Conservation (phyloP, 2,797 vertebrate genomes). For the Lindbergichthys nudifrons region DNA sequence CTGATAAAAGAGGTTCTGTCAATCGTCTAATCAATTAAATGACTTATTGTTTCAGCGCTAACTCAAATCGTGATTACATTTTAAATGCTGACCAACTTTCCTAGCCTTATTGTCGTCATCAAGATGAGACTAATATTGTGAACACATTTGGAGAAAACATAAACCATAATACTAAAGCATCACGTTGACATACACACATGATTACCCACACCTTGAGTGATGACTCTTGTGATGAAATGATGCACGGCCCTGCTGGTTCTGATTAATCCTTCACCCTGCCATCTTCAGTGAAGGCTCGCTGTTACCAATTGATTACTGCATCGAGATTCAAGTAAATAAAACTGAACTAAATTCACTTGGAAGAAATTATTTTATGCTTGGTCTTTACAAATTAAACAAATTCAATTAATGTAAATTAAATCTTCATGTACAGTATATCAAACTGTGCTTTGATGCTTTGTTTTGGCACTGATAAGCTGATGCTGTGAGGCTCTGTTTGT, state of each 20-base stretch:
- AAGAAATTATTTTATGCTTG: constrained; percentile 41
- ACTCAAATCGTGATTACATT: background rate
- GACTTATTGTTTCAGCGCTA: background rate
- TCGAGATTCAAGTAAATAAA: constrained; percentile 58
- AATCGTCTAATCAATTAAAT: background rate
- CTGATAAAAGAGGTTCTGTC: background rate
- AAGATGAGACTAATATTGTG: background rate
- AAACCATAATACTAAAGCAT: constrained; percentile 5
- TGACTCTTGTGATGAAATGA: constrained; percentile 69
- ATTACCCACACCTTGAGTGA: constrained; percentile 51
- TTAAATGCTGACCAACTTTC: background rate
- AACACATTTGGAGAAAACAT: constrained; percentile 15
- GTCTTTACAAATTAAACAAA: constrained; percentile 48
- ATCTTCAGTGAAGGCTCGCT: constrained; percentile 52
- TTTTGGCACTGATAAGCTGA: constrained; percentile 3
- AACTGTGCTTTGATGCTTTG: constrained; percentile 17
- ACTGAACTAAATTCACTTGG: constrained; percentile 49
- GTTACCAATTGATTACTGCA: constrained; percentile 70
- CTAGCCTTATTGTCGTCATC: background rate
- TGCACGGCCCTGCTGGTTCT: constrained; percentile 60
- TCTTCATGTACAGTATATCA: constrained; percentile 19
- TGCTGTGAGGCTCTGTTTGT: constrained; percentile 18
- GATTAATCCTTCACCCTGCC: constrained; percentile 65
- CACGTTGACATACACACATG: constrained; percentile 7
- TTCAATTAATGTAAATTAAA: constrained; percentile 50